These are phyloP conservation scores for Limnodromus scolopaceus DNA, from an alignment of 2,797 vertebrate species.

Conservation along the genomic window DNA sequence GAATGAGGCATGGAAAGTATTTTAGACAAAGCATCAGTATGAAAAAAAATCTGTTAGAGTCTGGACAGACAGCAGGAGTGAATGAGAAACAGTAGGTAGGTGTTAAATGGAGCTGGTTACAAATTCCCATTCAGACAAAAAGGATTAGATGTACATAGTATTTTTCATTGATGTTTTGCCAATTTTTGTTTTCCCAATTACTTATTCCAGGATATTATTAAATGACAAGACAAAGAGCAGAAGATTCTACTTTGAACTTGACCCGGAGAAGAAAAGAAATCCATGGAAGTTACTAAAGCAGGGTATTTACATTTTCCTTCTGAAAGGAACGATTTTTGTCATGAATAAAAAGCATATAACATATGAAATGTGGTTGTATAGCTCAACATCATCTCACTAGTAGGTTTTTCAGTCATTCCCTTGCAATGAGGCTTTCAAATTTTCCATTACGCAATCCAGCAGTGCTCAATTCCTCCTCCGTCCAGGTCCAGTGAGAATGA, in stretches of 20 bases:
- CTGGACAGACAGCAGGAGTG: background rate
- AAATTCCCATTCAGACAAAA: background rate
- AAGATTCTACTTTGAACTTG: background rate
- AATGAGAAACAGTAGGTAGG: constrained; percentile 32
- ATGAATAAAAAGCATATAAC: background rate
- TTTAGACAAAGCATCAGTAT: constrained; percentile 23
- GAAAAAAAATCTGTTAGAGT: background rate
- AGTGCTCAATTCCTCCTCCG: background rate
- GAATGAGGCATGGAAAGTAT: constrained; percentile 37
- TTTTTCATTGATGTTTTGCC: background rate
- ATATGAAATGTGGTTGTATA: background rate
- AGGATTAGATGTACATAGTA: background rate
- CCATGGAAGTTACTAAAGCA: background rate
- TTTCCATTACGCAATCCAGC: background rate
- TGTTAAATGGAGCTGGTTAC: constrained; percentile 26
- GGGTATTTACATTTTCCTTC: background rate
- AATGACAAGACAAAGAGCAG: background rate
- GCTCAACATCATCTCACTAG: background rate
- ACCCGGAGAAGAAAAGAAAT: background rate
- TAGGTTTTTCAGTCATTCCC: background rate
- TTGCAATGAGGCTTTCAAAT: background rate
- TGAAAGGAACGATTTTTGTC: background rate
- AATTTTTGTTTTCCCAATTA: background rate
- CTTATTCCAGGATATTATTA: background rate
- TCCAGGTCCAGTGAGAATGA: background rate